These are phyloP conservation scores for Kradibia gibbosae DNA, from an alignment of 1,140 invertebrate genomes.

Conservation along the genomic window DNA sequence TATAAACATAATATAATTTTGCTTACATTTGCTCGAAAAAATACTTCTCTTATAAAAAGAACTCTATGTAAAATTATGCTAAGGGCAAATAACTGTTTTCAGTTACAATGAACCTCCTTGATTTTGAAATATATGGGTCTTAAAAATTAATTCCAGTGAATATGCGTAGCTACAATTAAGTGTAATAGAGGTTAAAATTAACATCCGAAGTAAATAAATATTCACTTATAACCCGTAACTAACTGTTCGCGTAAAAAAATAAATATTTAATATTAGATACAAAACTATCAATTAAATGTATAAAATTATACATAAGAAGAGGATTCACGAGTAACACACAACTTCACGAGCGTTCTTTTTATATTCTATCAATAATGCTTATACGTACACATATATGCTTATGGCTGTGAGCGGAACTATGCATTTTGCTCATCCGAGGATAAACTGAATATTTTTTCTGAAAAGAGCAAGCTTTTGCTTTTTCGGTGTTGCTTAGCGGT, in stretches of 20 bases:
- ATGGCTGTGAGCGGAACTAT: background rate
- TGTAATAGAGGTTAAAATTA: background rate
- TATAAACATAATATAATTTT: no score
- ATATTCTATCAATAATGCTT: background rate
- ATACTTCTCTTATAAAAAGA: no score
- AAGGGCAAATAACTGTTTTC: background rate
- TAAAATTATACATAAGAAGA: background rate
- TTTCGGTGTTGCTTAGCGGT: background rate
- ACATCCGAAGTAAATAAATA: background rate
- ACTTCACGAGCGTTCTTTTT: no score
- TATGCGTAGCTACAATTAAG: background rate
- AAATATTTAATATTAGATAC: background rate
- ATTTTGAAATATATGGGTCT: background rate
- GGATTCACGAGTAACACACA: background rate
- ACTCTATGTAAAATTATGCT: no score
- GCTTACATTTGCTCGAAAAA: no score
- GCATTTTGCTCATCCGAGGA: background rate
- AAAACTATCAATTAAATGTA: constrained; percentile 11
- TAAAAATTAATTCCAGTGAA: background rate
- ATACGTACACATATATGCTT: background rate
- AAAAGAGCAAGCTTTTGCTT: background rate
- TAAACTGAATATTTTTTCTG: background rate
- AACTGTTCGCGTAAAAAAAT: background rate
- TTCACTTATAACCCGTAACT: background rate
- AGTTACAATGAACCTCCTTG: background rate